Percentiles rank a stretch among this genome's conserved stretches.
Evolutionary conservation across 2,113 vertebrate genomes (phyloP).

Genomic region (human (Homo sapiens)): GRCh38 chr7:11733001-11733500

Average conservation of each 20-base stretch:
- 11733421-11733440: neutral
- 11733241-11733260: neutral
- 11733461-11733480: neutral
- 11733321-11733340: neutral
- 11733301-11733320: neutral
- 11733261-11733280: neutral
- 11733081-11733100: neutral
- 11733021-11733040: neutral
- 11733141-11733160: neutral
- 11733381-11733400: neutral
- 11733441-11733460: neutral
- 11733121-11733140: neutral
- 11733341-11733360: neutral
- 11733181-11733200: neutral
- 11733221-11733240: rapidly evolving
- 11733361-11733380: neutral
- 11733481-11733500: neutral
- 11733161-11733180: neutral
- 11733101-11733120: neutral
- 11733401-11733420: neutral
- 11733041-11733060: neutral
- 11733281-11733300: neutral
- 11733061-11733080: neutral
- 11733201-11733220: neutral
- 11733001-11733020: neutral